Conservation (phyloP, 2,888 invertebrate genomes). For the Monopis laevigella region DNA sequence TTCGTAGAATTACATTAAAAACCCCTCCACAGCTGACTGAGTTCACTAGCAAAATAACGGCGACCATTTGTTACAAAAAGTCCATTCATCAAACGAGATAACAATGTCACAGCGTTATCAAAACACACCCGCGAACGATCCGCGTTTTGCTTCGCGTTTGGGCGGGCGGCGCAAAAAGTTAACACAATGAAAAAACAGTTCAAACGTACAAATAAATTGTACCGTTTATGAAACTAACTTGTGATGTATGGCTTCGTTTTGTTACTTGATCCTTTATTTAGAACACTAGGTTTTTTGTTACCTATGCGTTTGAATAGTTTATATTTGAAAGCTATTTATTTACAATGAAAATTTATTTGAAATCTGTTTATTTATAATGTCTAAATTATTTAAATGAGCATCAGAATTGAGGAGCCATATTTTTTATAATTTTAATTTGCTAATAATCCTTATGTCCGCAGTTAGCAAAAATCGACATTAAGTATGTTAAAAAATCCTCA, state of each 20-base stretch:
- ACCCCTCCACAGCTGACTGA: conserved; percentile 27
- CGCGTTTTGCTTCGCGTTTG: conserved; percentile 33
- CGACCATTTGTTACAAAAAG: conserved; percentile 60
- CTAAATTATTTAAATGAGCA: too few species aligned
- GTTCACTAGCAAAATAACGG: conserved; percentile 54
- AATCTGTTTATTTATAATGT: too few species aligned
- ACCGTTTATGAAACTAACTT: conserved; percentile 33
- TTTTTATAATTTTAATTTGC: too few species aligned
- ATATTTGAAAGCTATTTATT: too few species aligned
- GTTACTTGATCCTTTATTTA: too few species aligned
- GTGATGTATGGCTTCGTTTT: conserved; percentile 11
- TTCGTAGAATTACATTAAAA: conserved; percentile 8
- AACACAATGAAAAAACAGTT: conserved; percentile 47
- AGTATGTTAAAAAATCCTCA: too few species aligned
- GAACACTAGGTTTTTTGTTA: too few species aligned
- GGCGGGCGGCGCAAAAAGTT: conserved; percentile 41
- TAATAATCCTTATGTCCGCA: too few species aligned
- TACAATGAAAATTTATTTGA: too few species aligned
- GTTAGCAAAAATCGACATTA: too few species aligned
- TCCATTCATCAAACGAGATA: conserved; percentile 62
- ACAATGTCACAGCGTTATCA: conserved; percentile 60
- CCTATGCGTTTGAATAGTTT: too few species aligned
- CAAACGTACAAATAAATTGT: conserved; percentile 34
- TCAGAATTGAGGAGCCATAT: too few species aligned
- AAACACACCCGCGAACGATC: conserved; percentile 60